Percentiles rank a stretch among this genome's conserved stretches.
Evolutionary conservation across 2,113 vertebrate species (phyloP).

Genomic region (Dascyllus trimaculatus): DNA sequence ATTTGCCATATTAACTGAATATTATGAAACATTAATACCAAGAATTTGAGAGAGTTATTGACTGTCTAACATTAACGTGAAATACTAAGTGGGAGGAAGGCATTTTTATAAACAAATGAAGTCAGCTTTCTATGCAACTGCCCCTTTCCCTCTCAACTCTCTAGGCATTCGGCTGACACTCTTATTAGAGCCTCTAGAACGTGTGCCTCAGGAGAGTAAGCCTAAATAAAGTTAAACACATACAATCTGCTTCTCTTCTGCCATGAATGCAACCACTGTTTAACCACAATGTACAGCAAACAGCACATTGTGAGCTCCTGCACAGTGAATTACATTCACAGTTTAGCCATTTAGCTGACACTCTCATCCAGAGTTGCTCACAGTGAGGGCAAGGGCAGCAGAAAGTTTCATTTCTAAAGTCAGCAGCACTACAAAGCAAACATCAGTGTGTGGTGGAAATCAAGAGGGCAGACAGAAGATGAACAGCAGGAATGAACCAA

Average conservation of each 20-base stretch:
- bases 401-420: background rate
- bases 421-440: background rate
- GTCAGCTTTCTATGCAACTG: background rate
- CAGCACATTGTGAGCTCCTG: background rate
- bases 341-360: constrained; percentile 28
- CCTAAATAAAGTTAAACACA: constrained; percentile 34
- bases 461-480: background rate
- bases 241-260: constrained; percentile 36
- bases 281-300: background rate
- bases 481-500: background rate
- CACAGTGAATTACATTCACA: background rate
- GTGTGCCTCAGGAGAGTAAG: background rate
- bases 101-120: no score
- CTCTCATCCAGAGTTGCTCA: constrained; percentile 18
- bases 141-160: background rate
- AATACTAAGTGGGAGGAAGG: no score
- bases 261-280: constrained; percentile 43
- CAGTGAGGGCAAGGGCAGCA: background rate
- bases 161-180: constrained; percentile 29
- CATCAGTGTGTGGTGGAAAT: background rate
- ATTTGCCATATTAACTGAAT: no score
- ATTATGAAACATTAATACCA: no score
- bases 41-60: no score
- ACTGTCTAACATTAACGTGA: no score
- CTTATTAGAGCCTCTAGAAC: background rate